Base-by-base conservation (phyloP, 2,888 invertebrate species). In the Polydrusus cervinus region DNA sequence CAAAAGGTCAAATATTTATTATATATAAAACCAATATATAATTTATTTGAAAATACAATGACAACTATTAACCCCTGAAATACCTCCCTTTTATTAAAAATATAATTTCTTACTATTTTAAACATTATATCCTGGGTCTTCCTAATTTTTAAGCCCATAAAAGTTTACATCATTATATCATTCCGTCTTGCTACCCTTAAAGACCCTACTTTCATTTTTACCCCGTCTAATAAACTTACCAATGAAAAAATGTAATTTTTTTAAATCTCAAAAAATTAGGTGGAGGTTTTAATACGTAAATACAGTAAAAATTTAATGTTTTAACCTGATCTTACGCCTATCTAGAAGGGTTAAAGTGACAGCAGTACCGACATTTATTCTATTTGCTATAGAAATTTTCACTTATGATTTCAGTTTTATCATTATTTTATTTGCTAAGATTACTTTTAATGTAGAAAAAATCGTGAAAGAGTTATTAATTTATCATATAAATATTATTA, bases 211-310 rank as follows among this genome's bases (percentile, higher is more conserved):
- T 7, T 7, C 2, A n/a, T 8, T 25, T 20, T 16, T 16, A 49
- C 45, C 65, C 49, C 49, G 14, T 30, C 34, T 65, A 47, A 9
- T 30, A 11, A 34, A 10, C 13, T 34, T 34, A 49, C 9, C 16
- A 34, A 64, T 18, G 10, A 43, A 64, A 71, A 71, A 55, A n/a
- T 65, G 64, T 71, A n/a, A 65, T 25, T 71, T 71, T 71, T 65
- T 57, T 14, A 16, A 57, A 9, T 16, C 14, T 57, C 30, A 57
- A 38, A 57, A 57, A 57, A 30, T 53, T 25, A 30, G 9, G 11
- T n/a, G n/a, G 11, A 10, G 30, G 13, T n/a, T 53, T 53, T 30
- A n/a, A 7, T 0, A 16, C 30, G 30, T 7, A 13, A n/a, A 30
- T n/a, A 30, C 0, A 3, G 11, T 1, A n/a, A 30, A 30, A 30